Base-by-base conservation (phyloP, 2,797 vertebrate species). In the Gymnoscopelus braueri region DNA sequence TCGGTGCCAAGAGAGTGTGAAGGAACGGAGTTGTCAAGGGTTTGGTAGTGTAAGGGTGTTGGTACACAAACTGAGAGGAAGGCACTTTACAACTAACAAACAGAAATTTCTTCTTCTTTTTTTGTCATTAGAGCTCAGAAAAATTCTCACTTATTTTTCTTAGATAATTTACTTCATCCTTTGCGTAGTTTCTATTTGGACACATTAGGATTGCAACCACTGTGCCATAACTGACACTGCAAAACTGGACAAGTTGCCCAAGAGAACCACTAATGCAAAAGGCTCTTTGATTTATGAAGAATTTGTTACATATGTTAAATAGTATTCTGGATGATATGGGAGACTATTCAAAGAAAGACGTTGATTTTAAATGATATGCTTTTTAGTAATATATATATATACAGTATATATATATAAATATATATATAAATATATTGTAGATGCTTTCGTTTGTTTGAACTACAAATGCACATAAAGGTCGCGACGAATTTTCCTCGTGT, bases 371-470 rank as follows among this genome's bases (percentile, higher is more conserved):
- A 75, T 84, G 51, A 60, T 65, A 76, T 65, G 64, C 78, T 72
- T 82, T 88, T 82, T 84, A 84, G 78, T 89, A 79, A 89, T 87
- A 82, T 87, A 88, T 89, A 88, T 89, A 79, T 74, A 78, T 78
- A 68, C 86, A 65, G 39, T 85, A 77, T 70, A 74, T 82, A 79
- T 87, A 76, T 87, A 88, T 88, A 69, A 75, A 79, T 73, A 78
- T 78, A 68, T 87, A 65, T 85, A 77, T 70, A 75, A 83, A 79
- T 87, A 76, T 87, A 84, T 87, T 77, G 66, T 76, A 80, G 77
- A 81, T 71, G 69, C 75, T 80, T 81, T 78, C 24, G 72, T 87
- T 81, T 70, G 60, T 87, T 66, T 74, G 55, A 75, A 71, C 59
- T 35, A 69, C 74, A 68, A 67, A 76, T 74, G 82, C 75, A 80